Evolutionary conservation across 2,888 invertebrate species (phyloP).

Genomic region (Scaptomyza caliginosa): DNA sequence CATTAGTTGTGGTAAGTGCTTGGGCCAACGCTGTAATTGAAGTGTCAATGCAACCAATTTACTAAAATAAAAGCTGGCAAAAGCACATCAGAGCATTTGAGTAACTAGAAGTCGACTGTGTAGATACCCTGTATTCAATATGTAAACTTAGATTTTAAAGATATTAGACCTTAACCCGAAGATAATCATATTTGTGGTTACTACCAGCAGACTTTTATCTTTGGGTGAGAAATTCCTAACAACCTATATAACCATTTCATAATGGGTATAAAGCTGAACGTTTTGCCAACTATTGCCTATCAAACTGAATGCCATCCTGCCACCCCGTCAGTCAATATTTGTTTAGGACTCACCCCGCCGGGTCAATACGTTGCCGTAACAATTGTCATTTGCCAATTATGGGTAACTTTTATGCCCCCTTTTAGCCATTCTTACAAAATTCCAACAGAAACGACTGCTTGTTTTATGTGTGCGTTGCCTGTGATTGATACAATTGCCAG

Average conservation of each 20-base stretch:
- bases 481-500: constrained; percentile 74
- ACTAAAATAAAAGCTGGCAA: background rate
- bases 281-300: constrained; percentile 46
- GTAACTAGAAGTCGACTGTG: constrained; percentile 30
- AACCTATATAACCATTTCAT: background rate
- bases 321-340: constrained; percentile 60
- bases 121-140: background rate
- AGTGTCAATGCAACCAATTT: constrained; percentile 44
- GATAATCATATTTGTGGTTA: no score
- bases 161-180: no score
- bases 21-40: constrained; percentile 58
- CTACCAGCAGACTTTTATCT: no score
- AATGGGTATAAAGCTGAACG: constrained; percentile 5
- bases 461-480: constrained; percentile 24
- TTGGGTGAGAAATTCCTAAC: no score
- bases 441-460: background rate
- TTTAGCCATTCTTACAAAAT: background rate
- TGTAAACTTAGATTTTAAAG: no score
- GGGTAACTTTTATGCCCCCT: constrained; percentile 19
- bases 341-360: constrained; percentile 51
- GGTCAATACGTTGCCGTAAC: constrained; percentile 34
- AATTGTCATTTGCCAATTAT: constrained; percentile 75
- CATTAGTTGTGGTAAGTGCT: constrained; percentile 45
- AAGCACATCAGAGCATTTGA: background rate
- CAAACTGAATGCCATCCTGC: constrained; percentile 14